phyloP scores from a whole-genome alignment of 2,113 vertebrate genomes.

The Lepisosteus oculatus region DNA sequence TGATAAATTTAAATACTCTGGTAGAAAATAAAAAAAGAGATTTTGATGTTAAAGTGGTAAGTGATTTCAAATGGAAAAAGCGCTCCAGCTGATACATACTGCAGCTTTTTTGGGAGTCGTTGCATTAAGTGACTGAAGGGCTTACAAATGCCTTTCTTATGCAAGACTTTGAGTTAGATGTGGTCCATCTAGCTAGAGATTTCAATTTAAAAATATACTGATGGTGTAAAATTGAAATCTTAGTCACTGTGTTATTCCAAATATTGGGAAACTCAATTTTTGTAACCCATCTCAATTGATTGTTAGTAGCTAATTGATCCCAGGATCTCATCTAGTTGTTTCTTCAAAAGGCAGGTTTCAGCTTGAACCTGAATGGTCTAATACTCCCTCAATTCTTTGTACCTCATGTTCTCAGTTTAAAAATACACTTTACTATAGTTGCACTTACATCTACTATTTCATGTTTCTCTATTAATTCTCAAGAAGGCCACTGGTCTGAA shows the following conservation, averaged over 20 bases:
- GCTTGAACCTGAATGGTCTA: too few species aligned
- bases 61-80: slow-evolving; percentile 49
- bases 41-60: slow-evolving; percentile 42
- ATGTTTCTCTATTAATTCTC: too few species aligned
- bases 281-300: not conserved
- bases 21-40: slow-evolving; percentile 50
- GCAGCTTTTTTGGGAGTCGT: slow-evolving; percentile 39
- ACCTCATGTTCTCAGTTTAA: too few species aligned
- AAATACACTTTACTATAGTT: too few species aligned
- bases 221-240: slow-evolving; percentile 50
- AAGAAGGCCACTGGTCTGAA: too few species aligned
- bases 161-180: slow-evolving; percentile 42
- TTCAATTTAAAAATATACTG: slow-evolving; percentile 36
- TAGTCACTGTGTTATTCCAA: slow-evolving; percentile 31
- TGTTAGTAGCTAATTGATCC: too few species aligned
- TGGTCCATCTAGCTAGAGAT: slow-evolving; percentile 24
- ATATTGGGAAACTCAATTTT: not conserved
- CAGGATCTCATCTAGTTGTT: too few species aligned
- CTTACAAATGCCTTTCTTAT: slow-evolving; percentile 41
- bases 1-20: slow-evolving; percentile 64
- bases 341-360: too few species aligned
- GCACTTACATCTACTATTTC: too few species aligned
- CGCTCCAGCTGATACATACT: slow-evolving; percentile 37
- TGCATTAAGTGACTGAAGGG: slow-evolving; percentile 41
- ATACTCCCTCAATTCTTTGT: too few species aligned